Conservation (phyloP, 2,113 vertebrate genomes). For the Eudyptes chrysolophus region DNA sequence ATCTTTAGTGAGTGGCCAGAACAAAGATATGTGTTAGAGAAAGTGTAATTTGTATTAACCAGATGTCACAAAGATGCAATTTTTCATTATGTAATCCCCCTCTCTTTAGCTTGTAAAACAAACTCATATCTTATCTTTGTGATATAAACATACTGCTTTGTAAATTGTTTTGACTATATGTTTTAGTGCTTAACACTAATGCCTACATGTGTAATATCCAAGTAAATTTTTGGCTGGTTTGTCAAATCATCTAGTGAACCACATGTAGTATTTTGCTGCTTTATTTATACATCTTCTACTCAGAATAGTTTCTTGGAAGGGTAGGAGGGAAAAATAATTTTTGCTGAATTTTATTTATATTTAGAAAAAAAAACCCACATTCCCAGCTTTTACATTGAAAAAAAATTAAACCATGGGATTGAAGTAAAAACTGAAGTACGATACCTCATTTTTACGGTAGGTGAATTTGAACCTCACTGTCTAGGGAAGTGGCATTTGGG, state of each 20-base stretch:
- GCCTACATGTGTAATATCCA: accelerated
- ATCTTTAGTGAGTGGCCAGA: background rate
- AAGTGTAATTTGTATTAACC: background rate
- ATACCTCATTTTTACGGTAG: background rate
- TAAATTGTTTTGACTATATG: background rate
- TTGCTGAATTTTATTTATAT: background rate
- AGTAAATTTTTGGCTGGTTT: background rate
- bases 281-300: background rate
- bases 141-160: background rate
- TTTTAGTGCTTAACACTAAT: background rate
- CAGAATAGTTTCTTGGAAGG: background rate
- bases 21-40: background rate
- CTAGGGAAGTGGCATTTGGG: background rate
- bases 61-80: background rate
- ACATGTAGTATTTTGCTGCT: background rate
- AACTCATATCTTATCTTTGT: background rate
- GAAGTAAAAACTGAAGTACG: background rate
- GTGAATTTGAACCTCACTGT: background rate
- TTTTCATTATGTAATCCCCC: background rate
- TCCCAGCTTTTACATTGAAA: background rate
- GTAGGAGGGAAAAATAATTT: background rate
- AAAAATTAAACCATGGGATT: background rate
- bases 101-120: background rate
- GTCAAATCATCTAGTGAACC: background rate
- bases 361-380: accelerated